Evolutionary conservation across 2,113 vertebrate species (phyloP), one percentile per base, ranked within the genome.

Genomic region (Rhea americana): DNA sequence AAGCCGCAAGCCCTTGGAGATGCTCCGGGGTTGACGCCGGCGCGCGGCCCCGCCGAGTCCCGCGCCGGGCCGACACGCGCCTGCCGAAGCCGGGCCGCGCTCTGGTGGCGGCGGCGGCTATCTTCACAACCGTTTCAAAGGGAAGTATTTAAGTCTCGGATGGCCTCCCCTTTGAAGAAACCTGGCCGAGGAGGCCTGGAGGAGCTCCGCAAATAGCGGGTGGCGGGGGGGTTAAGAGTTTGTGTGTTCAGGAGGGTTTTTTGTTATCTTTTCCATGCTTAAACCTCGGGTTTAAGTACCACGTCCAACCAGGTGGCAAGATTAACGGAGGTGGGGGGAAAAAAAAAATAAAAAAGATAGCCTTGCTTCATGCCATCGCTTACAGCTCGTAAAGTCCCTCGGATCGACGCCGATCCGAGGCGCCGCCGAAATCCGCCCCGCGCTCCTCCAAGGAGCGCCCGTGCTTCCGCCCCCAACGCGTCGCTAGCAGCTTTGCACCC

Each of bases 91-190:
- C 92, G 77, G 92, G 92, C 94, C 91, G 74, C 91, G 79, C 85
- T 95, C 85, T 89, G 93, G 35, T 89, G 93, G 35, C 35, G 35
- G 79, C 79, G 91, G 67, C 79, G 85, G 85, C 79, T 93, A 89
- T 95, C 94, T 94, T 96, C 94, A 90, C 53, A 85, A 86, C 61
- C 5, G 0, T 91, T 96, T 95, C 87, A 95, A 94, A 95, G 68
- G 58, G 93, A 66, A 94, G 75, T 67, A 94, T 93, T 91, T 80
- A 87, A 85, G 37, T 43, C 89, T 91, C 63, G 80, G 72, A 25
- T 91, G 79, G 72, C 81, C 78, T 41, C 41, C n/a, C n/a, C 76
- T 95, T 95, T 92, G 95, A 93, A 92, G 72, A 94, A 83, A 81
- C 26, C 39, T 71, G 22, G 47, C 51, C 59, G 58, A 24, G 8